These are phyloP conservation scores for Idaea dimidiata DNA, from an alignment of 2,888 invertebrate species.

Conservation along the genomic window DNA sequence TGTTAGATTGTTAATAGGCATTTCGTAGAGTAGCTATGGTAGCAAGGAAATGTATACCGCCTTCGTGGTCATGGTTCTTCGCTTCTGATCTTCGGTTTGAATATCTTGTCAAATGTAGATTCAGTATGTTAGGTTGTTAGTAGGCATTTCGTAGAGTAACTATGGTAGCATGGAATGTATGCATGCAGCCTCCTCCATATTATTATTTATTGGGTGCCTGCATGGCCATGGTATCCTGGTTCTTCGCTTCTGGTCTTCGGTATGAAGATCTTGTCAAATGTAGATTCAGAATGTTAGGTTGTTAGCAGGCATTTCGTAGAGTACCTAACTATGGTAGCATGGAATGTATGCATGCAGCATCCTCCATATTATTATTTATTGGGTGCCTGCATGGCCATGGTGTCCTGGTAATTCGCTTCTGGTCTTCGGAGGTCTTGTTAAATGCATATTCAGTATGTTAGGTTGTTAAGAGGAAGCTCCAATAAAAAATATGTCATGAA, in stretches of 20 bases:
- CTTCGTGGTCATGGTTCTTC: slow-evolving; percentile 39
- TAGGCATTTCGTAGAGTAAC: background rate
- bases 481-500: no score
- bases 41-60: slow-evolving; percentile 42
- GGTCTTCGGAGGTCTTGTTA: slow-evolving; percentile 36
- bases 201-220: no score
- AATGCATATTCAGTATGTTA: background rate
- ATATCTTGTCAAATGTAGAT: background rate
- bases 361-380: no score
- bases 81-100: slow-evolving; percentile 55
- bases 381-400: slow-evolving; percentile 47
- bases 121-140: background rate
- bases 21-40: background rate
- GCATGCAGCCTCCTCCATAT: no score
- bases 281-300: background rate
- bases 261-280: background rate
- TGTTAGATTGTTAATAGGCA: background rate
- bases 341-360: no score
- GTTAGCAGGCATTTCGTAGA: background rate
- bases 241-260: slow-evolving; percentile 50
- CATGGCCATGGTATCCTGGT: slow-evolving; percentile 36
- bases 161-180: slow-evolving; percentile 17
- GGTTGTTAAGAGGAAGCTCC: background rate
- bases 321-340: background rate
- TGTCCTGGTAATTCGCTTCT: slow-evolving; percentile 46